Conservation (phyloP, 2,797 vertebrate genomes). For the Salmo trutta region DNA sequence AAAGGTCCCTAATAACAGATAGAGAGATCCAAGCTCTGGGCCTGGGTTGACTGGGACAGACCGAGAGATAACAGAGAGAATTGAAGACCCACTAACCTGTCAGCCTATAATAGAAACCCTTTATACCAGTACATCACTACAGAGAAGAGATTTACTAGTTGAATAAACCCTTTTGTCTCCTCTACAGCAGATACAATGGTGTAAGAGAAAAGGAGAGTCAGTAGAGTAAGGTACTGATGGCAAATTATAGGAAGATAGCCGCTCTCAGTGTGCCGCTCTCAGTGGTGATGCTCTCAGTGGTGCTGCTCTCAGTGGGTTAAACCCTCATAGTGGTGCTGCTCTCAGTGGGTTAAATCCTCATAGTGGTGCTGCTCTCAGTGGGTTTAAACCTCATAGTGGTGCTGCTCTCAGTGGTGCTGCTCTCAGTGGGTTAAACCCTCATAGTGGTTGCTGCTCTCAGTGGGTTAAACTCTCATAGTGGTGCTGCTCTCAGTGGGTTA, state of each 20-base stretch:
- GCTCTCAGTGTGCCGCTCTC: no score
- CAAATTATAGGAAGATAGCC: not conserved
- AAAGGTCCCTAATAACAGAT: conserved; percentile 50
- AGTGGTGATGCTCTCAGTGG: no score
- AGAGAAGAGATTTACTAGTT: conserved; percentile 13
- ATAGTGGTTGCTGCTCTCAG: no score
- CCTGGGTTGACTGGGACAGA: conserved; percentile 7
- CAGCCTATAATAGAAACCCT: conserved; percentile 23
- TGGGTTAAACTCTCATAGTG: no score
- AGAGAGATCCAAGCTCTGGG: conserved; percentile 35
- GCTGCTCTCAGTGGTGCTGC: no score
- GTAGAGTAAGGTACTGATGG: not conserved
- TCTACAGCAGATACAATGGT: not conserved
- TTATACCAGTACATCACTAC: not conserved
- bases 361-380: no score
- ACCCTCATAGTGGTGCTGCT: no score
- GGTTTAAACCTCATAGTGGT: no score
- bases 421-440: no score
- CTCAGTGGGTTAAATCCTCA: no score
- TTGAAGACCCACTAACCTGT: conserved; percentile 38
- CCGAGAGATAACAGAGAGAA: conserved; percentile 62
- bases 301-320: no score
- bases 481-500: no score
- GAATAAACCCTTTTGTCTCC: conserved; percentile 7
- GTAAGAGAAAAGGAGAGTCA: not conserved